phyloP scores from a whole-genome alignment of 64 coral and sea anemone species.

The Stylophora pistillata region DNA sequence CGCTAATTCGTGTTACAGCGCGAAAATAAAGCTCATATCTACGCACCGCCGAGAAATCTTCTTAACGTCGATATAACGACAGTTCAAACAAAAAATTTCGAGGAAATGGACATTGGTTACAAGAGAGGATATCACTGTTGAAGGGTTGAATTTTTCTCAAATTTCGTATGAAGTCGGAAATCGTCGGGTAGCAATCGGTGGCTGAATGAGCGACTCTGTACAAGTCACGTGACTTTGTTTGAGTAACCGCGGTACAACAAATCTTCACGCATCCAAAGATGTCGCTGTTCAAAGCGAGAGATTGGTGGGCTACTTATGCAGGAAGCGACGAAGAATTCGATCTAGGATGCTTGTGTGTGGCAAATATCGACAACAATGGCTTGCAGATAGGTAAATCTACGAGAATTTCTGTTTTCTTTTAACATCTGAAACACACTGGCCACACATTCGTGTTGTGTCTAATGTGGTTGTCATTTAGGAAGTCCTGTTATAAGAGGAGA shows the following conservation, averaged over 20 bases:
- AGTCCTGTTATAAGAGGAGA: background rate
- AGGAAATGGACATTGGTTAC: no score
- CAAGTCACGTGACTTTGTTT: constrained; percentile 54
- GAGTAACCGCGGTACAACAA: constrained; percentile 47
- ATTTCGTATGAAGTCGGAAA: background rate
- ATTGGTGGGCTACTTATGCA: constrained; percentile 99
- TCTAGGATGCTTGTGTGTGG: constrained; percentile 90
- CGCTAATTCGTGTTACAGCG: no score
- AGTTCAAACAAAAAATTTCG: no score
- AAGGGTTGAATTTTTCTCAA: no score
- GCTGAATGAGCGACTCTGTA: no score
- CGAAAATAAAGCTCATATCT: no score
- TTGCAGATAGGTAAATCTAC: constrained; percentile 67
- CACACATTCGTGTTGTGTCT: background rate
- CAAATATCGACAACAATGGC: constrained; percentile 93
- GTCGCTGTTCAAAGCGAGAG: constrained; percentile 99
- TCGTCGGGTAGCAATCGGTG: background rate
- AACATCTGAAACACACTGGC: background rate
- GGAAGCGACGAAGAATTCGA: constrained; percentile 99
- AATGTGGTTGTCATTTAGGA: background rate
- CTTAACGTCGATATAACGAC: no score
- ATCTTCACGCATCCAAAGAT: constrained; percentile 60
- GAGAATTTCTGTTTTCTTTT: background rate
- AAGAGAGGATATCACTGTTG: no score
- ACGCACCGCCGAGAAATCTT: no score